Conservation (phyloP, 2,113 vertebrate species). For the Shinisaurus crocodilurus region DNA sequence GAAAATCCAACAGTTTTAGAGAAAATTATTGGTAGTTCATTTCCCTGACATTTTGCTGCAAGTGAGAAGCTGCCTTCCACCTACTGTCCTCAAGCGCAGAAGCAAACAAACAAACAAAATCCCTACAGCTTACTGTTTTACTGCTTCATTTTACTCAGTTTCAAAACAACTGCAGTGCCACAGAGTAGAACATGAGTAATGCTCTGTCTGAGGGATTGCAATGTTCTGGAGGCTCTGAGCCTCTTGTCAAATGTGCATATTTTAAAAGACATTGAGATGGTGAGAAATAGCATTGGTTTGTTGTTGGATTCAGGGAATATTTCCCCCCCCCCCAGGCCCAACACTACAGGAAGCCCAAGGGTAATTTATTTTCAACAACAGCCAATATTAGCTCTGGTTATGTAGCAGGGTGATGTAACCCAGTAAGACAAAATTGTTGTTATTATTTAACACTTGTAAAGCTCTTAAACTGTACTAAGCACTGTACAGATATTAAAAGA, state of each 20-base stretch:
- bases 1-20: not conserved
- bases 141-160: constrained; percentile 34
- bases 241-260: not conserved
- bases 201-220: not conserved
- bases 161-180: constrained; percentile 39
- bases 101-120: constrained; percentile 47
- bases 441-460: too few species aligned
- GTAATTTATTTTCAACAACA: not conserved
- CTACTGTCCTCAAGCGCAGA: not conserved
- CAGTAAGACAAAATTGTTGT: not conserved
- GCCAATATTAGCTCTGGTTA: not conserved
- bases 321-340: not conserved
- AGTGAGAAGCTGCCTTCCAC: constrained; percentile 38
- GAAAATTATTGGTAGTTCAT: not conserved
- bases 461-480: too few species aligned
- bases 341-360: not conserved
- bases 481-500: too few species aligned
- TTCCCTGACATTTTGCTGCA: not conserved
- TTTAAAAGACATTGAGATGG: constrained; percentile 5
- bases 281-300: not conserved
- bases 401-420: constrained; percentile 2
- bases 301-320: not conserved
- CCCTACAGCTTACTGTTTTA: constrained; percentile 17
- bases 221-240: not conserved
- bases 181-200: constrained; percentile 34